Evolutionary conservation across 2,797 vertebrate species (phyloP), one percentile per base, ranked within the genome.

Genomic region (Sebastes miniatus): DNA sequence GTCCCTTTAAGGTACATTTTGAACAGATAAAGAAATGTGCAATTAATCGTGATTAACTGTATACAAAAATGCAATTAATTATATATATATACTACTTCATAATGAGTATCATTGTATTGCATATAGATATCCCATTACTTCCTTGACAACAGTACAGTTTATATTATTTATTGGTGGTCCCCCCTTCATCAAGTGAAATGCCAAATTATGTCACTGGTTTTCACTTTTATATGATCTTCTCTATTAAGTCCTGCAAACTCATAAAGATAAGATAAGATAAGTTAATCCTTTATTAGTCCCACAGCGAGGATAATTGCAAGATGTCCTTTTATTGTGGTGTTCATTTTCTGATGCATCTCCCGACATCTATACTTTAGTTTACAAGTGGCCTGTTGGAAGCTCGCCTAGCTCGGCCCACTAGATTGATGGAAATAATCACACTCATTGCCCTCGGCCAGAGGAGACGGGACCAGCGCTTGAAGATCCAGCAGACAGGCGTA

Each of bases 401-500:
- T 68, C 34, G 16, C 57, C 10, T 5, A 29, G 29, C 29, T 64
- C 29, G 57, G 52, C 65, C 63, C 61, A 63, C 18, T 68, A 63
- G 62, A 71, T 16, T 43, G 58, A 76, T 81, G 54, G 52, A 67
- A 71, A 80, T 77, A 65, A 77, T 75, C 32, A 16, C 47, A 39
- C 5, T 69, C 70, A n/a, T 34, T 57, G 76, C 54, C 36, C 52
- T 59, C 77, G 75, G 80, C 54, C 39, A 56, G 59, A 64, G 72
- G 69, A 81, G 72, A 82, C 39, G 25, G 57, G 12, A 54, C 32
- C 16, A 4, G 77, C 67, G 31, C 66, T 83, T 58, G 52, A 83
- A 29, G 86, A 83, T 83, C 59, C 27, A 71, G 74, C 70, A 77
- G 81, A 81, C 32, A 82, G 78, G 25, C 67, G 76, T 65, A 80